Base-by-base conservation (phyloP, 2,888 invertebrate species). In the Drosophila quinaria region DNA sequence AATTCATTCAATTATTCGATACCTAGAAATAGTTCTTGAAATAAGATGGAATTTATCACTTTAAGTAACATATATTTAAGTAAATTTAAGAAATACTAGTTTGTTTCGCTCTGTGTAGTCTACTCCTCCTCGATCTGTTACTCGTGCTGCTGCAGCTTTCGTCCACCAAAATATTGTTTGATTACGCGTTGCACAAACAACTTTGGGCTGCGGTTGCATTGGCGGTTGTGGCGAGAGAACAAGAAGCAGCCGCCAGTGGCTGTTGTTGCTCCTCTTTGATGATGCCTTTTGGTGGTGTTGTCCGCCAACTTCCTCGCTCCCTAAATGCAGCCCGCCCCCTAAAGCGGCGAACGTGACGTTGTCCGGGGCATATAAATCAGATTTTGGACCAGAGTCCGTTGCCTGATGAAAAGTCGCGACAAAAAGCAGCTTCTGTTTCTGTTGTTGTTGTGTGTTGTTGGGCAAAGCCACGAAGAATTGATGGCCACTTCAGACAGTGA, bases 401-500 rank as follows among this genome's bases (percentile, higher is more conserved):
- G 56, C 47, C 41, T 49, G 63, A 63, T 63, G 63, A 63, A 63
- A 63, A 63, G 63, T 63, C 63, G 63, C 63, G 74, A 63, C 56
- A 63, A 63, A 63, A 63, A 63, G 64, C 64, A 58, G 39, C 49
- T 42, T 63, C 42, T 50, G 44, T 42, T 47, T 44, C 63, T 76
- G 85, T 78, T 75, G 75, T 78, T 77, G 86, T 74, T 70, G 22
- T 22, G 22, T 22, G 22, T 4, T 22, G 22, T 22, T 71, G 74
- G 37, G 73, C 64, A 85, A 76, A 80, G 80, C 76, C 82, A 85
- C 78, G 61, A 86, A 81, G 84, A 88, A 85, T 85, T 85, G 84
- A 83, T 88, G 84, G 84, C 87, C 84, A 88, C 84, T 85, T 85
- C 84, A 85, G 84, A 85, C 84, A 81, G 76, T 84, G 84, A 78